Conservation (phyloP, 2,888 invertebrate genomes). For the Idaea biselata region DNA sequence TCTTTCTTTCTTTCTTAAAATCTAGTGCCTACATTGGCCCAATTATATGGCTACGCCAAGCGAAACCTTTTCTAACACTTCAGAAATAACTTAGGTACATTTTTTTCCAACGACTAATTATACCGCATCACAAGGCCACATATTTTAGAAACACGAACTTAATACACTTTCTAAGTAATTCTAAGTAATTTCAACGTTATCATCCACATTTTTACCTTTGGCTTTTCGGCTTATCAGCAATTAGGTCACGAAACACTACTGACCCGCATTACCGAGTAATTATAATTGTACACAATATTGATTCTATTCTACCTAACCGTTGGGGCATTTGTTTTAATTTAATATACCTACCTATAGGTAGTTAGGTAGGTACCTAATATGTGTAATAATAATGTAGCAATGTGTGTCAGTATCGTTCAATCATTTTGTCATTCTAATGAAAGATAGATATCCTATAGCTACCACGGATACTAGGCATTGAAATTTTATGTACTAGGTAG, state of each 20-base stretch:
- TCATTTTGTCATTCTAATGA: background rate
- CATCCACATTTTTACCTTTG: background rate
- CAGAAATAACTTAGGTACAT: background rate
- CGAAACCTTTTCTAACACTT: background rate
- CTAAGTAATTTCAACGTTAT: background rate
- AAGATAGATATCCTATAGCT: background rate
- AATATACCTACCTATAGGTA: no score
- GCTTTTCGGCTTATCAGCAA: background rate
- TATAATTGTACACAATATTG: background rate
- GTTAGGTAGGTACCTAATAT: background rate
- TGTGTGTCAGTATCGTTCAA: background rate
- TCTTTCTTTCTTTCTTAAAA: no score
- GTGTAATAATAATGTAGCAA: background rate
- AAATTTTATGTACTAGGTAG: no score
- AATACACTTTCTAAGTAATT: background rate
- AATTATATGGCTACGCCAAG: no score
- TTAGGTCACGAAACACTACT: background rate
- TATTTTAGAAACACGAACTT: background rate
- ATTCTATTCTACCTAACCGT: background rate
- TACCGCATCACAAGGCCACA: background rate
- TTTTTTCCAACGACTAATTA: background rate
- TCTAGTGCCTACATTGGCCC: no score
- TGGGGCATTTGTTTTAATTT: background rate
- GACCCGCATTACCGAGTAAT: background rate
- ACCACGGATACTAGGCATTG: background rate